Evolutionary conservation across 2,797 vertebrate species (phyloP).

Genomic region (Brachymystax lenok): DNA sequence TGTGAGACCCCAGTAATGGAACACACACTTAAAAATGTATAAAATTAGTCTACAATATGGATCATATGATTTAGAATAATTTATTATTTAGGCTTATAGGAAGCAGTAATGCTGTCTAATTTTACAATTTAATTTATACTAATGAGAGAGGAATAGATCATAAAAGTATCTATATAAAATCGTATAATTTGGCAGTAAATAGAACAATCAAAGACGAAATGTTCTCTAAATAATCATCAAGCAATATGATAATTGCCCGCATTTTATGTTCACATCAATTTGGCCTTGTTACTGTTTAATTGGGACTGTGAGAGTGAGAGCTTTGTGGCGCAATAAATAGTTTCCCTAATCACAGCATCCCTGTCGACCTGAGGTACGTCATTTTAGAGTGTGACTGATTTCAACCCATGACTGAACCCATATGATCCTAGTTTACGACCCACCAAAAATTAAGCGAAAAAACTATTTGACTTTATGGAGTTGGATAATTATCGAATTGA

Average conservation of each 20-base stretch:
- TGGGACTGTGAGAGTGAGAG: constrained; percentile 51
- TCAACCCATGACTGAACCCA: constrained; percentile 56
- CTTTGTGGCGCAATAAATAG: constrained; percentile 53
- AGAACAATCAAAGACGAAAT: neutral
- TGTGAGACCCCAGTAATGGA: constrained; percentile 42
- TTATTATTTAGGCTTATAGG: neutral
- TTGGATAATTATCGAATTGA: constrained; percentile 27
- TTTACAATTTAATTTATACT: neutral
- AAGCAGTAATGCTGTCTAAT: neutral
- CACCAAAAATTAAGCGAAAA: constrained; percentile 35
- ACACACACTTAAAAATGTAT: constrained; percentile 10
- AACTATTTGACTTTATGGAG: constrained; percentile 32
- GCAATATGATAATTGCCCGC: neutral
- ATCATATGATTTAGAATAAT: too few relatives aligned
- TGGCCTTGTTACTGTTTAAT: constrained; percentile 46
- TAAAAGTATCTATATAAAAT: neutral
- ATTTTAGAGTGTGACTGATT: constrained; percentile 65
- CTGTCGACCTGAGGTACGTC: constrained; percentile 56
- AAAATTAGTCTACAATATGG: too few relatives aligned
- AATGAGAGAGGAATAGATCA: neutral
- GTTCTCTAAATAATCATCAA: neutral
- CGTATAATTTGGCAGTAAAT: neutral
- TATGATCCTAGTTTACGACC: constrained; percentile 52
- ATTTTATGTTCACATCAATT: constrained; percentile 40
- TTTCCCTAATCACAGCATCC: constrained; percentile 56